Percentiles rank a stretch among this genome's conserved stretches.
phyloP scores from a whole-genome alignment of 2,888 invertebrate species.

The Gastracanthus pulcherrimus region DNA sequence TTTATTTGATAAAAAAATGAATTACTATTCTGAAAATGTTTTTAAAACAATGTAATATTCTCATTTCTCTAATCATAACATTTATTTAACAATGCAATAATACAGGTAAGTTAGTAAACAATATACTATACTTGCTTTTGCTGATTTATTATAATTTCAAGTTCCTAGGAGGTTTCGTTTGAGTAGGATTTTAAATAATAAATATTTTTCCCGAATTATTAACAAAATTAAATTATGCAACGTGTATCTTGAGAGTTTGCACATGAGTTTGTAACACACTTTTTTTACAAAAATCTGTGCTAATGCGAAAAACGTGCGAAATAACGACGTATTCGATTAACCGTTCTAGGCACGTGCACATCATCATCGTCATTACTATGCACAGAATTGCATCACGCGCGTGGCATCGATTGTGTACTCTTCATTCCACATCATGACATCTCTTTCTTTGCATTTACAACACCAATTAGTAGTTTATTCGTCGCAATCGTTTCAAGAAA shows the following conservation, averaged over 20 bases:
- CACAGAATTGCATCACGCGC: neutral
- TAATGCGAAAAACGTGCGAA: slow-evolving; percentile 35
- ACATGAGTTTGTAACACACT: neutral
- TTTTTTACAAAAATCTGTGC: slow-evolving; percentile 1
- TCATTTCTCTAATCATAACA: no score
- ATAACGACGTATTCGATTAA: slow-evolving; percentile 18
- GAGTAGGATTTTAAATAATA: neutral
- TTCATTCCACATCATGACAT: neutral
- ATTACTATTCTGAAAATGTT: neutral
- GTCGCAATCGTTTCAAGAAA: no score
- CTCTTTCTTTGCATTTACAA: no score
- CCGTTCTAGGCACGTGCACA: slow-evolving; percentile 9
- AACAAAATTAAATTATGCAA: neutral
- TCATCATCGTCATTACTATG: slow-evolving; percentile 5
- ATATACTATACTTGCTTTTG: neutral
- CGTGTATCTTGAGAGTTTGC: neutral
- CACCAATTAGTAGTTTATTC: no score
- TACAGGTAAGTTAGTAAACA: no score
- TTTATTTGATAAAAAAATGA: neutral
- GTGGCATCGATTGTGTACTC: neutral
- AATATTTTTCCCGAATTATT: neutral
- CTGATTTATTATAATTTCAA: neutral
- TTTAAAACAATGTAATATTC: neutral
- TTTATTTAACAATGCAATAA: no score
- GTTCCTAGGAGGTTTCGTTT: no score